Base-by-base conservation (phyloP, 2,113 vertebrate genomes). In the Pipa parva region DNA sequence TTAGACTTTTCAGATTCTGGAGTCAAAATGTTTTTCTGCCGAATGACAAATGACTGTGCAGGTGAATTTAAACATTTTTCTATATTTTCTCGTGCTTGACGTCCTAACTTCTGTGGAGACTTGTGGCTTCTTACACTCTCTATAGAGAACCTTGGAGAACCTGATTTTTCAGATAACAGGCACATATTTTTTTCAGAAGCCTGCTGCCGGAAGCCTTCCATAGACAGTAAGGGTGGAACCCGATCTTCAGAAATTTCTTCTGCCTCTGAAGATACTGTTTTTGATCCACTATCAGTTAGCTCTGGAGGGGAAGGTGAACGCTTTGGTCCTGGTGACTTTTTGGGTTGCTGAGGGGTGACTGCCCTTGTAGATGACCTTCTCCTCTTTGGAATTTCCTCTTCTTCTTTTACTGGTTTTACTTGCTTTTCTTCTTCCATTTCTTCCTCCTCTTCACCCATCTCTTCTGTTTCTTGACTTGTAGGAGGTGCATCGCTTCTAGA, bases 351-450 rank as follows among this genome's bases (percentile, higher is more conserved):
- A 48, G 42, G 18, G 17, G 37, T 37, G n/a, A 22, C 18, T 45
- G 66, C 36, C 18, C 66, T 54, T 22, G 66, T 45, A 17, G 66
- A 70, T 9, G 46, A 49, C 29, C 5, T 45, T 66, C n/a, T 67
- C 55, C 56, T 54, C 33, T 64, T 64, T 0, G 46, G 61, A 1
- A 36, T 49, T 46, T 71, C 68, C 21, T 13, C 39, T 4, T 68
- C 24, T 18, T 56, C 64, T 7, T 74, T 73, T 27, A 46, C 71
- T 61, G 68, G 51, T 58, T 79, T 78, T 22, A 75, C 56, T 46
- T 70, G 76, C 13, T 76, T 77, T 3, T 75, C 75, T 5, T 77
- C 76, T 1, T 78, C 82, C 7, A 81, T 76, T 0, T 82, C 80
- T 0, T 83, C 81, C 0, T 81, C 82, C 0, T 83, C 82, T 0